These are phyloP conservation scores for Pitangus sulphuratus DNA, from an alignment of 2,797 vertebrate genomes.

Conservation along the genomic window DNA sequence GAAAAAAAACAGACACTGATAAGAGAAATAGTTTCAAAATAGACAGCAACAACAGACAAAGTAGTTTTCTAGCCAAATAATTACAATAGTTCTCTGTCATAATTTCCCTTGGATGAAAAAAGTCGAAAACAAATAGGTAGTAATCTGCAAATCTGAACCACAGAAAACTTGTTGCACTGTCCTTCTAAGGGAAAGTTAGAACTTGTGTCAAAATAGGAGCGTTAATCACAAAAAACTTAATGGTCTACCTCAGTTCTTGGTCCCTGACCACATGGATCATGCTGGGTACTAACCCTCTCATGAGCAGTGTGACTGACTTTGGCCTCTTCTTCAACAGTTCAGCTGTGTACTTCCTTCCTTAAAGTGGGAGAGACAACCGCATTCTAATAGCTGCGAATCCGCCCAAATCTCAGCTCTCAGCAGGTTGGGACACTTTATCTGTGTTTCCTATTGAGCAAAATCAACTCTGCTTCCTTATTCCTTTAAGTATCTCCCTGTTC, in stretches of 20 bases:
- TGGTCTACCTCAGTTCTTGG: not conserved
- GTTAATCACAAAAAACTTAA: not conserved
- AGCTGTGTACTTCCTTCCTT: not conserved
- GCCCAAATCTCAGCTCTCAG: not conserved
- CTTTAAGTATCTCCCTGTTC: not conserved
- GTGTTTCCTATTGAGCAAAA: not conserved
- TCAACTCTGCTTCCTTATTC: not conserved
- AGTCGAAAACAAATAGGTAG: not conserved
- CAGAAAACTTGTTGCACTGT: not conserved
- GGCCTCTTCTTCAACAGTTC: not conserved
- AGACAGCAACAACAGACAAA: not conserved
- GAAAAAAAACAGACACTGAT: not conserved
- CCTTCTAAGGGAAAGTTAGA: not conserved
- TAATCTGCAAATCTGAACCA: not conserved
- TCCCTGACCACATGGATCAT: not conserved
- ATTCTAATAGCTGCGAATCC: not conserved
- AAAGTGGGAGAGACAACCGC: not conserved
- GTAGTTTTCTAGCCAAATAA: conserved; percentile 8
- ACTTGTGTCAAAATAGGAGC: not conserved
- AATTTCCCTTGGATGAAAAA: not conserved
- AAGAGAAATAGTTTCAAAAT: conserved; percentile 27
- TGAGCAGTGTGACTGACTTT: not conserved
- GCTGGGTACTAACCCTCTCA: not conserved
- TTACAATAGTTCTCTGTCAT: not conserved
- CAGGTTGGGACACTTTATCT: not conserved